Conservation (phyloP, 1,140 invertebrate genomes). For the Brachionus manjavacas region DNA sequence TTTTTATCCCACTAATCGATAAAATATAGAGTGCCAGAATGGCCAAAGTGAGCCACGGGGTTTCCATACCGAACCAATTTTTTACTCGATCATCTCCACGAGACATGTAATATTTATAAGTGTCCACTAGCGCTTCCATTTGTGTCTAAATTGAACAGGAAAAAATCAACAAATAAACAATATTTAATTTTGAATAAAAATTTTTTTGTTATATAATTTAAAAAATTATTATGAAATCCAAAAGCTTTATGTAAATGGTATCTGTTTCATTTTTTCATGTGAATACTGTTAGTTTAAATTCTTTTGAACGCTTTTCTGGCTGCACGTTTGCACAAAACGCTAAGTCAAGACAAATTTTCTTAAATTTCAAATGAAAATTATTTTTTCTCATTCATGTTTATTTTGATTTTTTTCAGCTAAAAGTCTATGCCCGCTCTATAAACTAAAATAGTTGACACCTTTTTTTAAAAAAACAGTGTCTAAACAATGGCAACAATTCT, state of each 20-base stretch:
- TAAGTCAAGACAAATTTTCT: neutral
- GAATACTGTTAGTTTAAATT: neutral
- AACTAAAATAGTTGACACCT: too few relatives aligned
- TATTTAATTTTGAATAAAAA: too few relatives aligned
- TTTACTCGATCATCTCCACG: constrained; percentile 54
- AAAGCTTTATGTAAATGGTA: neutral
- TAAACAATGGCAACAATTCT: too few relatives aligned
- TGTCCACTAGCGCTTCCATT: neutral
- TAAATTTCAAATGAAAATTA: neutral
- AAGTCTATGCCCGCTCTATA: too few relatives aligned
- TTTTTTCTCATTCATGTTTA: neutral
- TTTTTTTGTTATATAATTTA: too few relatives aligned
- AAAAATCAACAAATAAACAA: too few relatives aligned
- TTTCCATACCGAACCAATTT: constrained; percentile 58
- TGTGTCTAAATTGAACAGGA: neutral
- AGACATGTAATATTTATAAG: constrained; percentile 29
- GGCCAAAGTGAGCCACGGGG: constrained; percentile 54
- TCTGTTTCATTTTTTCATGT: neutral
- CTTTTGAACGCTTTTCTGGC: neutral
- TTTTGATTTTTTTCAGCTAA: neutral
- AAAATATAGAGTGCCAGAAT: constrained; percentile 43
- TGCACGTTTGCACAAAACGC: neutral
- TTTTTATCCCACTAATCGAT: constrained; percentile 47
- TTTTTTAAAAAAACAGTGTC: too few relatives aligned
- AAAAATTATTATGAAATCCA: neutral